Percentiles rank a stretch among this genome's conserved stretches.
Evolutionary conservation across 2,888 invertebrate species (phyloP).

Genomic region (Aspidiotus destructor): DNA sequence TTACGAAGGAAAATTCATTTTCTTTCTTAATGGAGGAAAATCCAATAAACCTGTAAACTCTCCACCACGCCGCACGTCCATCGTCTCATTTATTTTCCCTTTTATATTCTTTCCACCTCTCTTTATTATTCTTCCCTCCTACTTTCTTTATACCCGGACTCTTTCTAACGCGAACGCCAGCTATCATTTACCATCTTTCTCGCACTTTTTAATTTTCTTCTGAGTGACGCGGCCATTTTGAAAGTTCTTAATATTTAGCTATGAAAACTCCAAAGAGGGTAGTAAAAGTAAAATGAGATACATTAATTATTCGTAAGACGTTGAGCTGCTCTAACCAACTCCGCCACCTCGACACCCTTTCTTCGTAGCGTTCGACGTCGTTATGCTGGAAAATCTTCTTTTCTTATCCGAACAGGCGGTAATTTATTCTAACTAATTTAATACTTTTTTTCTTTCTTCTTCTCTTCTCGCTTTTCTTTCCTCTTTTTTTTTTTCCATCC

Average conservation of each 20-base stretch:
- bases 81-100: conserved; percentile 25
- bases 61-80: conserved; percentile 19
- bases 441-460: conserved; percentile 19
- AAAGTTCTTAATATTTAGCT: conserved; percentile 39
- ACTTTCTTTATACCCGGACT: conserved; percentile 29
- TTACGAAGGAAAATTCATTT: conserved; percentile 28
- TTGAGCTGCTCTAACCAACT: conserved; percentile 29
- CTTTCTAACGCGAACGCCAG: conserved; percentile 27
- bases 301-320: conserved; percentile 38
- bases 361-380: conserved; percentile 23
- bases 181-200: conserved; percentile 34
- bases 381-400: conserved; percentile 31
- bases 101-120: conserved; percentile 31
- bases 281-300: conserved; percentile 38
- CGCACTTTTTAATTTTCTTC: conserved; percentile 39
- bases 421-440: conserved; percentile 33
- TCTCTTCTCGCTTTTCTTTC: background rate
- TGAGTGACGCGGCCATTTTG: conserved; percentile 39
- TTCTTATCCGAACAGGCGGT: conserved; percentile 33
- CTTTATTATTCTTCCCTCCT: conserved; percentile 31
- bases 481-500: background rate
- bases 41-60: conserved; percentile 24
- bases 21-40: conserved; percentile 28
- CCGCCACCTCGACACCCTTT: conserved; percentile 13
- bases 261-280: conserved; percentile 37